Evolutionary conservation across 1,140 invertebrate genomes (phyloP).

Genomic region (Drosophila mauritiana): DNA sequence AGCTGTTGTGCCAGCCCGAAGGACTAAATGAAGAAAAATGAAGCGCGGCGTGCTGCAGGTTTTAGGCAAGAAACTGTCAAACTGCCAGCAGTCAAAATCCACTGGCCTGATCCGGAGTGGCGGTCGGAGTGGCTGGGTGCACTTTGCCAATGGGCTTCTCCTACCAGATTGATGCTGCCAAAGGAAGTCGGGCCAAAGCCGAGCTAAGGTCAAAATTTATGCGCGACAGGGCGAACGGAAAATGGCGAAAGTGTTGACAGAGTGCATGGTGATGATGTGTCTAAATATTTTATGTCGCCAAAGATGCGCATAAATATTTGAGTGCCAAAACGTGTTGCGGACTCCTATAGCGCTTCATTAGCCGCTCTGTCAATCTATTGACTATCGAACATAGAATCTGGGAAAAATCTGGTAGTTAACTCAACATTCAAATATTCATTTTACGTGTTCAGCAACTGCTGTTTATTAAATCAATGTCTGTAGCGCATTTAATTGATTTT

Average conservation of each 20-base stretch:
- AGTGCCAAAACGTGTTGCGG: conserved; percentile 74
- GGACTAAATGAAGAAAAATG: conserved; percentile 77
- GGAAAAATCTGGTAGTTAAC: not conserved
- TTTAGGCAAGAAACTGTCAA: conserved; percentile 56
- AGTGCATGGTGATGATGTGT: conserved; percentile 68
- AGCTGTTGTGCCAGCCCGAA: conserved; percentile 48
- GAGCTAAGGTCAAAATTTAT: conserved; percentile 74
- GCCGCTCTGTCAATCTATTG: conserved; percentile 14
- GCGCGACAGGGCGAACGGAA: conserved; percentile 12
- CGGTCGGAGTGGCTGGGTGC: conserved; percentile 33
- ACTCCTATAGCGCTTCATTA: conserved; percentile 20
- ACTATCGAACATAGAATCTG: conserved; percentile 35
- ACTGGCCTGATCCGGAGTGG: not conserved
- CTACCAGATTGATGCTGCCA: conserved; percentile 62
- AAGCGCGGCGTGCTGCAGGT: conserved; percentile 34
- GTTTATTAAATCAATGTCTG: not conserved
- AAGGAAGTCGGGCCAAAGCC: conserved; percentile 34
- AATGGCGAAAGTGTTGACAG: conserved; percentile 66
- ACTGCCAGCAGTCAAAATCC: conserved; percentile 30
- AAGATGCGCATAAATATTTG: conserved; percentile 66
- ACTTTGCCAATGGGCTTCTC: conserved; percentile 72
- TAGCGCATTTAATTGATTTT: not conserved
- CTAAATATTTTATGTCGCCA: conserved; percentile 73
- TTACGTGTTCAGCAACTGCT: not conserved
- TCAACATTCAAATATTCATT: not conserved